Conservation (phyloP, 2,113 vertebrate genomes). For the Vulpes ferrilata region DNA sequence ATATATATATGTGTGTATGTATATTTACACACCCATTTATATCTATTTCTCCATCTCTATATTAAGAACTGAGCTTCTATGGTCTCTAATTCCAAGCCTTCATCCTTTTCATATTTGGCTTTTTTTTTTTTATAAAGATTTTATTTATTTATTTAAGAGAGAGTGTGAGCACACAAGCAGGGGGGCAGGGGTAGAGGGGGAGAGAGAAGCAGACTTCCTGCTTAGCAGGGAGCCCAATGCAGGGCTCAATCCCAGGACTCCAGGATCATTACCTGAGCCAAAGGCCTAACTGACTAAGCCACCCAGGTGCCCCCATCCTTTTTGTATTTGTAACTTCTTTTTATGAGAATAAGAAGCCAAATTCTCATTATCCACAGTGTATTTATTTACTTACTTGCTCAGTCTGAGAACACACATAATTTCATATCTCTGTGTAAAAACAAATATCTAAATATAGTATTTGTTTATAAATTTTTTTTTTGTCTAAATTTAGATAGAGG, state of each 20-base stretch:
- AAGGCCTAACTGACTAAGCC: no score
- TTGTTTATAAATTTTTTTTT: constrained; percentile 61
- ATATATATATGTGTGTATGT: background rate
- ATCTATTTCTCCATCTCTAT: constrained; percentile 7
- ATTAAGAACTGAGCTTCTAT: constrained; percentile 29
- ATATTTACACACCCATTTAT: background rate
- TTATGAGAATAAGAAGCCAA: constrained; percentile 53
- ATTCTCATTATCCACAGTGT: constrained; percentile 1
- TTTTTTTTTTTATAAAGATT: background rate
- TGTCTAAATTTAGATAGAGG: background rate
- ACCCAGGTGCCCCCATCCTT: no score
- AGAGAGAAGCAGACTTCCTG: no score
- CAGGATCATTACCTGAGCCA: no score
- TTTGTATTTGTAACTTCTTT: constrained; percentile 6
- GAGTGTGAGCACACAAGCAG: no score
- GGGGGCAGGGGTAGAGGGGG: no score
- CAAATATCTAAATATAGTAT: constrained; percentile 21
- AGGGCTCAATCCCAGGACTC: no score
- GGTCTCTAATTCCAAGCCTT: constrained; percentile 28
- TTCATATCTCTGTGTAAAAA: constrained; percentile 50
- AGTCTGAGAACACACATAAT: background rate
- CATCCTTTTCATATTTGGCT: background rate
- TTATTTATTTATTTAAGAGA: no score
- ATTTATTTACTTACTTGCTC: constrained; percentile 54
- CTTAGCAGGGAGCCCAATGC: no score